phyloP scores from a whole-genome alignment of 2,797 vertebrate species.

The Thunnus albacares region DNA sequence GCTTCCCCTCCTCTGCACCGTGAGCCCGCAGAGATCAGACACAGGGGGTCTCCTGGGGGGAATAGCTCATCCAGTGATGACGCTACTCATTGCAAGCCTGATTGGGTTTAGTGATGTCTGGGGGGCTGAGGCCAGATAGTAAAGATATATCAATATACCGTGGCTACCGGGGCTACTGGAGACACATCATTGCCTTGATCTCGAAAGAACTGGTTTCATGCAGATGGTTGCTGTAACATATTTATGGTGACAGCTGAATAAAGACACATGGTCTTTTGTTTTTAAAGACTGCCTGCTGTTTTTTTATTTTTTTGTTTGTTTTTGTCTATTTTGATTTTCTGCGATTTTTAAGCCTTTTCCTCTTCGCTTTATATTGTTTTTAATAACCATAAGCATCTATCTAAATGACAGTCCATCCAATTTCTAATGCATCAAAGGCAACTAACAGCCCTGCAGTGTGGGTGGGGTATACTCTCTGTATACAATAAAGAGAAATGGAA shows the following conservation, averaged over 20 bases:
- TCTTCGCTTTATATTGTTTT: constrained; percentile 17
- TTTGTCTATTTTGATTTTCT: not conserved
- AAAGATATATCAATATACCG: constrained; percentile 67
- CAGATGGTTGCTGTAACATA: constrained; percentile 33
- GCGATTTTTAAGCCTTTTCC: not conserved
- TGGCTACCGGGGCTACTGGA: constrained; percentile 44
- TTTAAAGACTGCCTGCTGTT: not conserved
- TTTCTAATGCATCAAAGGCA: constrained; percentile 13
- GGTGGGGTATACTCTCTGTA: constrained; percentile 22
- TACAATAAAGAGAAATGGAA: constrained; percentile 69
- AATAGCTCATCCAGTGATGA: constrained; percentile 80
- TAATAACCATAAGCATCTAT: constrained; percentile 23
- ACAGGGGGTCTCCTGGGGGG: constrained; percentile 66
- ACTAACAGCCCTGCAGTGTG: not conserved
- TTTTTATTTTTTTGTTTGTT: not conserved
- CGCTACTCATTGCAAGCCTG: constrained; percentile 77
- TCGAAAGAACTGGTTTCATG: constrained; percentile 32
- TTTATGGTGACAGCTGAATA: constrained; percentile 24
- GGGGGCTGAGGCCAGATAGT: constrained; percentile 69
- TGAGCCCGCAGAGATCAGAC: constrained; percentile 65
- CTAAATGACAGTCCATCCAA: constrained; percentile 4
- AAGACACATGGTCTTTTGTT: not conserved
- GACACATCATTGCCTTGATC: constrained; percentile 47
- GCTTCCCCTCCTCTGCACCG: constrained; percentile 57
- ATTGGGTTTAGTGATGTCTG: constrained; percentile 80